Conservation (phyloP, 1,140 invertebrate species). For the Oncopodura yosiiana region DNA sequence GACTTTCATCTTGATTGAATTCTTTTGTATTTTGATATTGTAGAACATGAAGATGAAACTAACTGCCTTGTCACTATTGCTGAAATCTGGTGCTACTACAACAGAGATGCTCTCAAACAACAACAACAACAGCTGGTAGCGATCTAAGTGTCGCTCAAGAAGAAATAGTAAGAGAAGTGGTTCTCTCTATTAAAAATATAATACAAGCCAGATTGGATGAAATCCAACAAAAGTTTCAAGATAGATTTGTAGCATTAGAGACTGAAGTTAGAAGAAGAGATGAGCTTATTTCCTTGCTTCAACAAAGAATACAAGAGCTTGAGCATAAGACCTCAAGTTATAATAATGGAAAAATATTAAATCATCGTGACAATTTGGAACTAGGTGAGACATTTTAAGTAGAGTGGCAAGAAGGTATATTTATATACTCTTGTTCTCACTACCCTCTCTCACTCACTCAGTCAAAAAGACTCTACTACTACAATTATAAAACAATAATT, state of each 20-base stretch:
- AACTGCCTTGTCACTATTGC: background rate
- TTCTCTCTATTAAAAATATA: slow-evolving; percentile 62
- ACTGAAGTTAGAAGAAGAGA: slow-evolving; percentile 63
- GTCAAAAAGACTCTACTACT: too few relatives aligned
- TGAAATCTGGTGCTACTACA: background rate
- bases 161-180: slow-evolving; percentile 62
- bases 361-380: slow-evolving; percentile 19
- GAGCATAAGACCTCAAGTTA: slow-evolving; percentile 39
- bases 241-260: slow-evolving; percentile 59
- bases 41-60: slow-evolving; percentile 1
- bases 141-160: slow-evolving; percentile 44
- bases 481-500: too few relatives aligned
- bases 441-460: background rate
- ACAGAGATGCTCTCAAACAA: background rate
- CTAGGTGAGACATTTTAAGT: background rate
- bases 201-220: slow-evolving; percentile 58
- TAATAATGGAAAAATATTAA: slow-evolving; percentile 34
- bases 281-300: slow-evolving; percentile 63
- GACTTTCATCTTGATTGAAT: too few relatives aligned
- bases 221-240: slow-evolving; percentile 46
- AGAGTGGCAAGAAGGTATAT: background rate
- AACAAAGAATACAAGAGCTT: slow-evolving; percentile 56
- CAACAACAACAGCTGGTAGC: background rate
- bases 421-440: slow-evolving; percentile 14
- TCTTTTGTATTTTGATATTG: too few relatives aligned